Conservation (phyloP, 2,888 invertebrate species). For the Conus canariensis region DNA sequence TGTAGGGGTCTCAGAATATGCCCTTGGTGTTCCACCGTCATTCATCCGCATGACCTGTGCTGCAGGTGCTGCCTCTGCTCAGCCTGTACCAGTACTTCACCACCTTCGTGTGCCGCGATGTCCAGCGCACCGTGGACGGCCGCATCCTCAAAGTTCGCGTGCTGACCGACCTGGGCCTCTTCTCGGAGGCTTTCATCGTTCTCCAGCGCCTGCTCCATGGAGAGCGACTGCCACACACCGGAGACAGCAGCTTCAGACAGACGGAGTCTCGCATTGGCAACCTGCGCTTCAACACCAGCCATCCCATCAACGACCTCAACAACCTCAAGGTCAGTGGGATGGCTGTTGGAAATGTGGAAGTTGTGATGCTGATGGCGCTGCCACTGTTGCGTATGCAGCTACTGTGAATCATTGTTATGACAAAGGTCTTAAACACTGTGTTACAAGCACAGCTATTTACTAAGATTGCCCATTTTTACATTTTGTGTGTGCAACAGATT, state of each 20-base stretch:
- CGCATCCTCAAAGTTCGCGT: constrained; percentile 74
- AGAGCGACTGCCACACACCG: constrained; percentile 74
- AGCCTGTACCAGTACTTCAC: constrained; percentile 76
- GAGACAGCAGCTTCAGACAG: constrained; percentile 73
- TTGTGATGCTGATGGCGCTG: not conserved
- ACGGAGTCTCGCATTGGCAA: constrained; percentile 68
- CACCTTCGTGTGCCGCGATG: constrained; percentile 76
- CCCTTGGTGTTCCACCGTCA: too few species aligned
- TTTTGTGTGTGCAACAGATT: too few species aligned
- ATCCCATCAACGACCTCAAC: constrained; percentile 68
- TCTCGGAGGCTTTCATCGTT: constrained; percentile 71
- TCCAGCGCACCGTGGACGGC: constrained; percentile 75
- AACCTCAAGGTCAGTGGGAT: constrained; percentile 71
- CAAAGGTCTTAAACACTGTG: too few species aligned
- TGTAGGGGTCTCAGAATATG: too few species aligned
- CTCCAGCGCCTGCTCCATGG: constrained; percentile 74
- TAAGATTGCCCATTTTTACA: too few species aligned
- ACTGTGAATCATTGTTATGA: too few species aligned
- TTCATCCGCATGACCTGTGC: too few species aligned
- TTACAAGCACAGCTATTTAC: too few species aligned
- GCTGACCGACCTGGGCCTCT: constrained; percentile 75
- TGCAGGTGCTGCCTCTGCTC: constrained; percentile 76
- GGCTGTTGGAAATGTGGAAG: too few species aligned
- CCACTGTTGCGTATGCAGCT: too few species aligned
- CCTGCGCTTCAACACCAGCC: constrained; percentile 68